Evolutionary conservation across 2,113 vertebrate genomes (phyloP), one percentile per base, ranked within the genome.

Genomic region (Xiphophorus maculatus): DNA sequence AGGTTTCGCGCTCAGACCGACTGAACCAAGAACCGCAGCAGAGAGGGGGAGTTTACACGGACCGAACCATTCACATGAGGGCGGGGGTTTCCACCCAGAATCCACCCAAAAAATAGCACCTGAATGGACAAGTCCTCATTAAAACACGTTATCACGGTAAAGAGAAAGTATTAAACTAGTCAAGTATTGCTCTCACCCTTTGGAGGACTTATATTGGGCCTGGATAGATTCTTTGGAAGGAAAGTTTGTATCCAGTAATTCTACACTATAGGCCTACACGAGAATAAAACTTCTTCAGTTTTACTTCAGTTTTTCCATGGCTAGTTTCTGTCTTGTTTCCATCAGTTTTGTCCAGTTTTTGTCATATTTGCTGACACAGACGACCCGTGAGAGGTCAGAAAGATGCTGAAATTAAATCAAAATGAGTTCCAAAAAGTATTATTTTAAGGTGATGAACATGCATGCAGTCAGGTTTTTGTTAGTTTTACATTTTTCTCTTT

Each of bases 1-100:
- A 87, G 60, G 19, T 63, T 86, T 77, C 10, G 74, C 84, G 83
- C 71, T 58, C 17, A 3, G 3, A 25, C 10, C 14, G 85, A 84
- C 73, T 60, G 58, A 66, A 84, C 90, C 75, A 91, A 54, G n/a
- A 27, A 5, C 22, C 11, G 5, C 22, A 0, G 1, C 0, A 0
- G 3, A 27, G 32, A 30, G 80, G 69, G 37, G 32, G 73, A n/a
- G 1, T 0, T 37, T 14, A 6, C 0, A n/a, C 7, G 70, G 77
- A 69, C 44, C 5, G 83, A 82, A 85, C 80, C 76, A 88, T 71
- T 74, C 8, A 64, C 25, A 29, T 3, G 2, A 60, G 25, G 27
- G 25, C 22, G n/a, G 29, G 48, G 27, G 28, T 22, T 25, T 69
- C 25, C 48, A 25, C 19, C 48, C 48, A 22, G 19, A 12, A 37